Evolutionary conservation across 2,797 vertebrate species (phyloP).

Genomic region (Lemur catta): DNA sequence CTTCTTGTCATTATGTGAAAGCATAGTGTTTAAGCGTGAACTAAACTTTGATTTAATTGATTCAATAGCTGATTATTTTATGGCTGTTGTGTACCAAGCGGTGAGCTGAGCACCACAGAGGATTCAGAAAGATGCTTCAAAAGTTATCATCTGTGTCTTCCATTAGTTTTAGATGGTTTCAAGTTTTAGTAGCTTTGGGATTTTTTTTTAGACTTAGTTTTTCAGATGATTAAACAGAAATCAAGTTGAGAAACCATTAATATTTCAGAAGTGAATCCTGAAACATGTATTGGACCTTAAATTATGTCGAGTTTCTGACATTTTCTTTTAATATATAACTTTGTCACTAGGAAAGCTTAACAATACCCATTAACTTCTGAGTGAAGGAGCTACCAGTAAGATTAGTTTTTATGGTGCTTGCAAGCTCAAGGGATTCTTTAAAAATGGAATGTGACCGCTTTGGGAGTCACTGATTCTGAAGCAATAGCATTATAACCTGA

Average conservation of each 20-base stretch:
- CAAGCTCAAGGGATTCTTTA: conserved; percentile 46
- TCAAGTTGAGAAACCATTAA: not conserved
- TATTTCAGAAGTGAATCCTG: conserved; percentile 17
- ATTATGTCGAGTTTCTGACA: not conserved
- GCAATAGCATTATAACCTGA: conserved; percentile 19
- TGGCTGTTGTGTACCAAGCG: not conserved
- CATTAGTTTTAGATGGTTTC: conserved; percentile 14
- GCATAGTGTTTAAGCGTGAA: not conserved
- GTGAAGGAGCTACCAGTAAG: not conserved
- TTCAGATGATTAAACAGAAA: conserved; percentile 39
- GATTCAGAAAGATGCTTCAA: conserved; percentile 28
- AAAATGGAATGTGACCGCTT: conserved; percentile 44
- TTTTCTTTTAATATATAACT: conserved; percentile 51
- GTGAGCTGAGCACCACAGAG: not conserved
- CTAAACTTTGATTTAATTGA: conserved; percentile 5
- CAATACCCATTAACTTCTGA: not conserved
- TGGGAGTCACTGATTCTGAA: conserved; percentile 37
- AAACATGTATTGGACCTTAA: not conserved
- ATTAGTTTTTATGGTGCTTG: conserved; percentile 44
- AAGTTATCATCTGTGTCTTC: not conserved
- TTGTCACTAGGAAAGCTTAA: not conserved
- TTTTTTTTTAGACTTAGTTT: not conserved
- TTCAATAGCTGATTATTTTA: not conserved
- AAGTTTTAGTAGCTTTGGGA: not conserved
- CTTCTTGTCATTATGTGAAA: not conserved